phyloP scores from a whole-genome alignment of 2,888 invertebrate genomes.

The Griposia aprilina region DNA sequence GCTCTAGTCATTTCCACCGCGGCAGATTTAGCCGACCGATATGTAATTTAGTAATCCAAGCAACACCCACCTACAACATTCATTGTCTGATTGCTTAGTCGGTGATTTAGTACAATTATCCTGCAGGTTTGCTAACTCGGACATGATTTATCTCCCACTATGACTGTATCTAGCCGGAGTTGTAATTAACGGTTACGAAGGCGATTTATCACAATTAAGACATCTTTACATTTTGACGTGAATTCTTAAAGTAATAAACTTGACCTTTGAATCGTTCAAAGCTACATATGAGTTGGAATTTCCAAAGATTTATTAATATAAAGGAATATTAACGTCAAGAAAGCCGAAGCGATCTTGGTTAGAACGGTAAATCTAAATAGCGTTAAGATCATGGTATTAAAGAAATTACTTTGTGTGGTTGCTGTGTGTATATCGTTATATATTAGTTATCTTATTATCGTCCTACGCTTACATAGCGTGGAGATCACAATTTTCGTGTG shows the following conservation, averaged over 20 bases:
- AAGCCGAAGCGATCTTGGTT: conserved; percentile 29
- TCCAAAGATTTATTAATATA: conserved; percentile 64
- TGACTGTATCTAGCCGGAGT: conserved; percentile 72
- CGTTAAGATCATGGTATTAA: conserved; percentile 55
- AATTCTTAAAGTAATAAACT: conserved; percentile 70
- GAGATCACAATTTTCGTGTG: conserved; percentile 86
- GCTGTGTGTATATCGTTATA: conserved; percentile 66
- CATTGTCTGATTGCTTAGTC: conserved; percentile 83
- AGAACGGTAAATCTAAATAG: conserved; percentile 58
- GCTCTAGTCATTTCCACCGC: conserved; percentile 73
- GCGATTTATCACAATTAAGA: conserved; percentile 85
- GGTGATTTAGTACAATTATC: conserved; percentile 86
- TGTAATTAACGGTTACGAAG: conserved; percentile 80
- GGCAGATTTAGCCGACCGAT: conserved; percentile 79
- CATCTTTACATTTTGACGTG: conserved; percentile 77
- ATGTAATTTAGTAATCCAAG: conserved; percentile 82
- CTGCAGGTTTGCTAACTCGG: conserved; percentile 80
- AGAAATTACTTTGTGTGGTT: conserved; percentile 64
- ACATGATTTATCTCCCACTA: conserved; percentile 81
- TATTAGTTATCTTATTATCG: conserved; percentile 83
- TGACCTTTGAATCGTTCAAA: conserved; percentile 78
- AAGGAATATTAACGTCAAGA: conserved; percentile 47
- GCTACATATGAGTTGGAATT: conserved; percentile 69
- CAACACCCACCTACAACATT: conserved; percentile 85
- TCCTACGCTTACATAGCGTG: conserved; percentile 85